Evolutionary conservation across 2,797 vertebrate species (phyloP).

Genomic region (Hippopotamyrus pictus): DNA sequence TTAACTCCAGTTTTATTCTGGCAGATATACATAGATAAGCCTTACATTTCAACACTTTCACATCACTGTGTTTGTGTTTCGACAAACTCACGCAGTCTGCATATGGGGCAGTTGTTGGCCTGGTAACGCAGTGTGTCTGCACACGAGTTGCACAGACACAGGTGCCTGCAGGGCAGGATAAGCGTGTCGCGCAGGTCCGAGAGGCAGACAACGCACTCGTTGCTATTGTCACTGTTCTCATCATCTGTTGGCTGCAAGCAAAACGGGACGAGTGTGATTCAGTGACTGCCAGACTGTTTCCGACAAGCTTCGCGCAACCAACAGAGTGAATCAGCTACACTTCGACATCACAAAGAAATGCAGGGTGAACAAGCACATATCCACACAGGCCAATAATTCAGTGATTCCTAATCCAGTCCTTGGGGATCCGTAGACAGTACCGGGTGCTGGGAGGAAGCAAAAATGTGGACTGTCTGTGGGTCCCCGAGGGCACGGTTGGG

Average conservation of each 20-base stretch:
- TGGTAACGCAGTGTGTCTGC: slow-evolving; percentile 93
- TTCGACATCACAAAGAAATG: neutral
- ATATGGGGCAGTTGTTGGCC: slow-evolving; percentile 98
- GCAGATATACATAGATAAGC: neutral
- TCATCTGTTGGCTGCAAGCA: slow-evolving; percentile 78
- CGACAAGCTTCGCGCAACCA: neutral
- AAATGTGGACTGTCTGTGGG: neutral
- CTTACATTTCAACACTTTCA: neutral
- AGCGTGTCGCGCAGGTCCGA: slow-evolving; percentile 90
- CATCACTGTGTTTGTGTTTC: neutral
- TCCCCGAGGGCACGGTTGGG: neutral
- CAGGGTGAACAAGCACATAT: neutral
- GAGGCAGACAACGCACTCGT: slow-evolving; percentile 94
- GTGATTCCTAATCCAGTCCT: neutral
- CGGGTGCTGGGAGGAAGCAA: neutral
- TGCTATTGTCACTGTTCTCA: slow-evolving; percentile 96
- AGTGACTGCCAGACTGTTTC: neutral
- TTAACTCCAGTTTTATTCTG: neutral
- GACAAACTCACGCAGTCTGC: slow-evolving; percentile 80
- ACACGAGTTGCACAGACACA: slow-evolving; percentile 91
- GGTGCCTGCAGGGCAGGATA: slow-evolving; percentile 88
- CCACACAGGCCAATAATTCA: neutral
- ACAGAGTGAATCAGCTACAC: neutral
- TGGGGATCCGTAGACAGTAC: neutral
- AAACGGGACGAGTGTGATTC: neutral